Percentiles rank a stretch among this genome's conserved stretches.
Evolutionary conservation across 2,888 invertebrate species (phyloP).

Genomic region (Muschampia plurimacula): DNA sequence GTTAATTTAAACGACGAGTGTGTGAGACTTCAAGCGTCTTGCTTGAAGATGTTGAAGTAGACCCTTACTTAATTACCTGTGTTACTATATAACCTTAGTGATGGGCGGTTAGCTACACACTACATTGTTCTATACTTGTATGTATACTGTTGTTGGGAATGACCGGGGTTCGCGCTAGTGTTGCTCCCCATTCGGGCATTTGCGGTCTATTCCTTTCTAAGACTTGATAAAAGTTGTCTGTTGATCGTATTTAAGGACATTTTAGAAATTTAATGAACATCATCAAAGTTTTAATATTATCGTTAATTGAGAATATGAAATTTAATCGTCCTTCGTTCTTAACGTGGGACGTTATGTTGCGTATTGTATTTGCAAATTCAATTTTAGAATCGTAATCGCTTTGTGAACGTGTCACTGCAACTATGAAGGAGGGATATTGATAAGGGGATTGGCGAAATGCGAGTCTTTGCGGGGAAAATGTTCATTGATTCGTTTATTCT

Average conservation of each 20-base stretch:
- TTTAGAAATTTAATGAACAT: conserved; percentile 52
- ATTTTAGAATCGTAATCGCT: conserved; percentile 39
- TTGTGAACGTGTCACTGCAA: conserved; percentile 43
- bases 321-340: conserved; percentile 43
- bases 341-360: conserved; percentile 33
- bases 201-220: conserved; percentile 65
- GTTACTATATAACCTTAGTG: too few relatives aligned
- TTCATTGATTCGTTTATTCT: conserved; percentile 16
- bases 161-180: conserved; percentile 46
- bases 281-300: conserved; percentile 42
- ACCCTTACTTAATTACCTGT: too few relatives aligned
- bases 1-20: too few relatives aligned
- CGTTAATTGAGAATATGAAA: conserved; percentile 41
- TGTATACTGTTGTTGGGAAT: conserved; percentile 68
- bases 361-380: conserved; percentile 43
- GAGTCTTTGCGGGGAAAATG: conserved; percentile 9
- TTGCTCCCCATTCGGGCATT: conserved; percentile 41
- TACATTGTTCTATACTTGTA: conserved; percentile 58
- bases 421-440: conserved; percentile 3
- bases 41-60: too few relatives aligned
- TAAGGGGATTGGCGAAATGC: background rate
- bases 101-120: conserved; percentile 44
- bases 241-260: conserved; percentile 71
- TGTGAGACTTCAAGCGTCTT: too few relatives aligned
- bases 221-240: conserved; percentile 74